Conservation (phyloP, 2,888 invertebrate genomes). For the Bhutanitis thaidina region DNA sequence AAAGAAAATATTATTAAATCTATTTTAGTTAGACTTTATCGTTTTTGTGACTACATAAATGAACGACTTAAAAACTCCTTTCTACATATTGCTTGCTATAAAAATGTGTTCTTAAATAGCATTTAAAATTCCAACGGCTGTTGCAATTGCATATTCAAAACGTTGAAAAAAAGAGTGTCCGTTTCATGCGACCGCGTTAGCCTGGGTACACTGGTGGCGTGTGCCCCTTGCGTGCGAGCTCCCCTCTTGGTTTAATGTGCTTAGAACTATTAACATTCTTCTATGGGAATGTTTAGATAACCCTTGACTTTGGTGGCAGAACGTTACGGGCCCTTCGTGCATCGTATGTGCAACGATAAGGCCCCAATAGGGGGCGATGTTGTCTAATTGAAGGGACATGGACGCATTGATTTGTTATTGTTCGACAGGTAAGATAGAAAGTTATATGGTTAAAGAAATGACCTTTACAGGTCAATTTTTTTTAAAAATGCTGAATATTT, state of each 20-base stretch:
- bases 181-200: background rate
- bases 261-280: constrained; percentile 75
- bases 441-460: background rate
- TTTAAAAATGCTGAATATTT: too few relatives aligned
- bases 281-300: constrained; percentile 72
- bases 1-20: too few relatives aligned
- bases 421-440: constrained; percentile 7
- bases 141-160: constrained; percentile 3
- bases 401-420: constrained; percentile 22
- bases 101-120: background rate
- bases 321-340: constrained; percentile 28
- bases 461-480: too few relatives aligned
- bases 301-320: constrained; percentile 36
- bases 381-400: constrained; percentile 26
- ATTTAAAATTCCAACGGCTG: background rate
- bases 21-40: too few relatives aligned
- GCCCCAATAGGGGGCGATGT: constrained; percentile 21
- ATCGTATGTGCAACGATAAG: constrained; percentile 24
- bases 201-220: constrained; percentile 40
- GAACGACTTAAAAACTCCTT: background rate
- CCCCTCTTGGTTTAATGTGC: constrained; percentile 55
- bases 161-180: constrained; percentile 1
- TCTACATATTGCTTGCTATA: background rate
- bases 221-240: constrained; percentile 55
- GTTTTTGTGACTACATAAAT: too few relatives aligned